Base-by-base conservation (phyloP, 2,888 invertebrate genomes). In the Chirona hameri region DNA sequence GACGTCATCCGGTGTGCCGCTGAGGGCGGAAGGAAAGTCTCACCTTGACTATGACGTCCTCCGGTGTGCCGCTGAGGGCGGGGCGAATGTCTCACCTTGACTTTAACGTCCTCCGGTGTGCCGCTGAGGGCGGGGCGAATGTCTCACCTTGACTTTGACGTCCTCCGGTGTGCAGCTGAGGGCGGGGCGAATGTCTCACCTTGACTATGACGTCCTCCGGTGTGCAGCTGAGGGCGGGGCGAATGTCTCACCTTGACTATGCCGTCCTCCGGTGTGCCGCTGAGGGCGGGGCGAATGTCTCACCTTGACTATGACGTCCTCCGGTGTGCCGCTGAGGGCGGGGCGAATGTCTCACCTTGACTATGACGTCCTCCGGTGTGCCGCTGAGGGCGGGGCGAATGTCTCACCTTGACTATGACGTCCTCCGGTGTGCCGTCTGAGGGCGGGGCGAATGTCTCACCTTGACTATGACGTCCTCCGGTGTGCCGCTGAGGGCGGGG, bases 231-330 rank as follows among this genome's bases (percentile, higher is more conserved):
- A 72, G 84, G 76, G n/a, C n/a, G n/a, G n/a, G n/a, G n/a, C n/a
- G n/a, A n/a, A n/a, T n/a, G n/a, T n/a, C n/a, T n/a, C n/a, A n/a
- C n/a, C n/a, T n/a, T 12, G 7, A 52, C 52, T 18, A 52, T 18
- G 18, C 3, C 52, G 52, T 12, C 52, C 52, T 52, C 52, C 18
- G 12, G 52, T 52, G 52, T 52, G 1, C 18, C 52, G 2, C 7
- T 21, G 39, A 27, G 18, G 79, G 39, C 39, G n/a, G 39, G 39
- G 27, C 24, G 57, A 9, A 24, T 7, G 57, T 24, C 83, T 85
- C 88, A 92, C 92, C 90, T 93, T 93, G 76, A 93, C 91, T 85
- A 93, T 91, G 52, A 93, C 92, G 86, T 93, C 93, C 88, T 92
- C 85, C 0, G 85, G 84, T 15, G 84, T 83, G 9, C 83, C 85